Evolutionary conservation across 2,797 vertebrate genomes (phyloP).

Genomic region (Periparus ater): DNA sequence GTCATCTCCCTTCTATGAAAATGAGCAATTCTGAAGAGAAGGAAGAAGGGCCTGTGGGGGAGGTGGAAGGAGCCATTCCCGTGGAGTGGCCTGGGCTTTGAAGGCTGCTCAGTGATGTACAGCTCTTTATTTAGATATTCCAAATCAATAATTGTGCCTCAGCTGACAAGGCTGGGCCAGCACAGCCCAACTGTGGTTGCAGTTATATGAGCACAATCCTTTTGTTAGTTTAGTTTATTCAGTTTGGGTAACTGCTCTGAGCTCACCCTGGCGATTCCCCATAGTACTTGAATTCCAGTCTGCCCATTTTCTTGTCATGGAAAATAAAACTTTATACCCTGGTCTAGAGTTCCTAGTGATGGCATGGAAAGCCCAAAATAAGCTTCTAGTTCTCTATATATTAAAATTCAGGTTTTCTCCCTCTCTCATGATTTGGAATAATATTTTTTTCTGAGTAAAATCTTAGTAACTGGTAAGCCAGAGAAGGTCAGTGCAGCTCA

Average conservation of each 20-base stretch:
- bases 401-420: background rate
- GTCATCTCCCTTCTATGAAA: background rate
- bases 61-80: background rate
- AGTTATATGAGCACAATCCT: background rate
- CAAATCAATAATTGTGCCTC: background rate
- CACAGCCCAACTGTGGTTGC: background rate
- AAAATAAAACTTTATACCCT: background rate
- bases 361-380: background rate
- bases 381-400: background rate
- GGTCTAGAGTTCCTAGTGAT: background rate
- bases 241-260: background rate
- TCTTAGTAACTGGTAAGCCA: background rate
- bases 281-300: background rate
- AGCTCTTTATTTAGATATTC: constrained; percentile 18
- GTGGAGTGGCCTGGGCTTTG: background rate
- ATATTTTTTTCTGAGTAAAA: background rate
- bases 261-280: background rate
- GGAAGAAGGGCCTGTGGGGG: background rate
- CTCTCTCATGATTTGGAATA: background rate
- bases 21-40: background rate
- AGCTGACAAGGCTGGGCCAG: background rate
- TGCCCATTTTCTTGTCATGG: background rate
- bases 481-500: background rate
- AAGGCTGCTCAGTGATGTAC: background rate
- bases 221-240: background rate